Conservation (phyloP, 2,113 vertebrate genomes). For the Rhizomys pruinosus region DNA sequence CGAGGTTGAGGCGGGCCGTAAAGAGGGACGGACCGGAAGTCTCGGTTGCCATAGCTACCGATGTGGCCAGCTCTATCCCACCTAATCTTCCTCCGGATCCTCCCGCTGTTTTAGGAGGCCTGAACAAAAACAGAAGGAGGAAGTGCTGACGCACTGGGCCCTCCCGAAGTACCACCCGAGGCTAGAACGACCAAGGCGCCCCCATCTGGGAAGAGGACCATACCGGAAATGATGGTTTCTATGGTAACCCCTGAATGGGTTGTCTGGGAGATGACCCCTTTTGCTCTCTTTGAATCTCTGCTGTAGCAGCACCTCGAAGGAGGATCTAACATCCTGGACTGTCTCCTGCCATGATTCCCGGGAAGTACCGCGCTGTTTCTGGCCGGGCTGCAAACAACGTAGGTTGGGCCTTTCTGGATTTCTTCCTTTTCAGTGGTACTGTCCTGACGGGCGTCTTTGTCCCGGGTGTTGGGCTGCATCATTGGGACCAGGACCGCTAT, state of each 20-base stretch:
- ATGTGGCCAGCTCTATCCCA: neutral
- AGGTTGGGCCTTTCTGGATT: conserved; percentile 52
- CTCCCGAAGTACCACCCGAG: neutral
- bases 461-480: conserved; percentile 45
- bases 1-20: neutral
- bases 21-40: conserved; percentile 76
- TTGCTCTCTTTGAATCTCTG: conserved; percentile 33
- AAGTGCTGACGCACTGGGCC: neutral
- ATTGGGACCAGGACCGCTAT: neutral
- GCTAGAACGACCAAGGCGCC: too few species aligned
- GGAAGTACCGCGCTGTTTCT: conserved; percentile 81
- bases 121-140: neutral
- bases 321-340: conserved; percentile 9
- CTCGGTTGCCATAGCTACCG: conserved; percentile 74
- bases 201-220: neutral
- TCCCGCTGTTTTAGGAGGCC: neutral
- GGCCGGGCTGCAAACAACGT: conserved; percentile 79
- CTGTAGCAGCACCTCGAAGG: neutral
- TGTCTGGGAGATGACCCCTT: conserved; percentile 75
- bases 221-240: conserved; percentile 82
- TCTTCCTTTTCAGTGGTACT: neutral
- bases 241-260: conserved; percentile 77
- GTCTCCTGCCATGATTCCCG: conserved; percentile 84
- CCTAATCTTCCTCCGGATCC: neutral
- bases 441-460: conserved; percentile 63